Evolutionary conservation across 2,888 invertebrate genomes (phyloP).

Genomic region (Spatulosminthurus flaviceps): DNA sequence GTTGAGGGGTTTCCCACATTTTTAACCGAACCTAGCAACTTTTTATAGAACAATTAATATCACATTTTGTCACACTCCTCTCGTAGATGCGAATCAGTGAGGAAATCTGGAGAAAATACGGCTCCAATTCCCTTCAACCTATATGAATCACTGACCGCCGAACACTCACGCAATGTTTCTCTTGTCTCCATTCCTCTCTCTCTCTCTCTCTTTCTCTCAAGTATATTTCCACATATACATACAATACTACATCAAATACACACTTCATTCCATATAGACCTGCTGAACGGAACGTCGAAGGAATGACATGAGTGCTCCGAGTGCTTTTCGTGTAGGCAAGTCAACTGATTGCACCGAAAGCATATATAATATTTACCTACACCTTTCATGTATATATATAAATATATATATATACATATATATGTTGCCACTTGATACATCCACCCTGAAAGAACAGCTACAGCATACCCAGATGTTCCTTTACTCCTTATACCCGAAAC

Average conservation of each 20-base stretch:
- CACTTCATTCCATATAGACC: too few species aligned
- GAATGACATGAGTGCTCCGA: too few species aligned
- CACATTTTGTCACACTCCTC: neutral
- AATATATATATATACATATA: too few species aligned
- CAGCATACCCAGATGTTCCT: neutral
- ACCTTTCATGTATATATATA: too few species aligned
- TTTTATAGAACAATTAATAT: neutral
- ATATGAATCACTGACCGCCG: slow-evolving; percentile 14
- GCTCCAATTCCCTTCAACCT: neutral
- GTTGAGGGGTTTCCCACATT: slow-evolving; percentile 18
- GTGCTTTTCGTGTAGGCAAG: too few species aligned
- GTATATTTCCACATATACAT: too few species aligned
- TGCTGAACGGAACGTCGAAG: too few species aligned
- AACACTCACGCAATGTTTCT: slow-evolving; percentile 13
- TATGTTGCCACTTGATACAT: neutral
- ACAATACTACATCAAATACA: too few species aligned
- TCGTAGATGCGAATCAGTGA: neutral
- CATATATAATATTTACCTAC: too few species aligned
- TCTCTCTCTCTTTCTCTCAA: too few species aligned
- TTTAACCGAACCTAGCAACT: slow-evolving; percentile 7
- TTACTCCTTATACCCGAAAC: neutral
- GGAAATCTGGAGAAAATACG: slow-evolving; percentile 12
- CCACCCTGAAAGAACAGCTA: neutral
- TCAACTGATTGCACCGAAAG: too few species aligned
- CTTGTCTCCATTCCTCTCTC: neutral